A percentile compares a stretch with the other conserved stretches of the same genome.
Conservation (phyloP, 2,113 vertebrate species). For the Pollachius pollachius region DNA sequence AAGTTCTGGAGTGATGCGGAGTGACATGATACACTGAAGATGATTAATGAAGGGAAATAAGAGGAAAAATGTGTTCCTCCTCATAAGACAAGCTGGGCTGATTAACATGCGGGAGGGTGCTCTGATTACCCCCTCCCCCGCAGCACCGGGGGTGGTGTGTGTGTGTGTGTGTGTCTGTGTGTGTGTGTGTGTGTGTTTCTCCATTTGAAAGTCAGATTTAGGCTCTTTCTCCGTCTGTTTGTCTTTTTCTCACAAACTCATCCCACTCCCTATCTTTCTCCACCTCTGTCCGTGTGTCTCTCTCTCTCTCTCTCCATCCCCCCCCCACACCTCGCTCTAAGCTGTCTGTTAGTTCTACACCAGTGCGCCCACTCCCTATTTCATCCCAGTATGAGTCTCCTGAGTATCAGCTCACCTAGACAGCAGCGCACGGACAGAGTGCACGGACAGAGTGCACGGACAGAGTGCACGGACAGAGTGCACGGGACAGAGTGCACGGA, state of each 20-base stretch:
- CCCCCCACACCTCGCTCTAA: conserved; percentile 26
- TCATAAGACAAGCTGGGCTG: conserved; percentile 71
- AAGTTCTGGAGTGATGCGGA: conserved; percentile 49
- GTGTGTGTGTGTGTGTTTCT: background rate
- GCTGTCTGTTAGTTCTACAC: conserved; percentile 69
- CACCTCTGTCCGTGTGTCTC: too few species aligned
- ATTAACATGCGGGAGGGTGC: conserved; percentile 63
- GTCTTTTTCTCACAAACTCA: too few species aligned
- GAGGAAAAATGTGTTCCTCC: conserved; percentile 52
- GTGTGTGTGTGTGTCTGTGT: background rate
- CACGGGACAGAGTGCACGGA: too few species aligned
- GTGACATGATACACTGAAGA: conserved; percentile 52
- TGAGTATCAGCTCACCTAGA: conserved; percentile 39
- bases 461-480: too few species aligned
- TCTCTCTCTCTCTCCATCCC: too few species aligned
- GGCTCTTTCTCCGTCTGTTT: too few species aligned
- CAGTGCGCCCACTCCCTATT: conserved; percentile 48
- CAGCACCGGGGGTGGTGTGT: conserved; percentile 11
- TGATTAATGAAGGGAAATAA: conserved; percentile 73
- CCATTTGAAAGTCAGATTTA: too few species aligned
- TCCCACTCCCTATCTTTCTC: too few species aligned
- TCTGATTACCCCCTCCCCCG: conserved; percentile 64
- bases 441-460: too few species aligned
- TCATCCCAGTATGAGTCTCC: conserved; percentile 57
- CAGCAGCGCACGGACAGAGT: conserved; percentile 15